Evolutionary conservation across 2,797 vertebrate species (phyloP).

Genomic region (Bucorvus abyssinicus): DNA sequence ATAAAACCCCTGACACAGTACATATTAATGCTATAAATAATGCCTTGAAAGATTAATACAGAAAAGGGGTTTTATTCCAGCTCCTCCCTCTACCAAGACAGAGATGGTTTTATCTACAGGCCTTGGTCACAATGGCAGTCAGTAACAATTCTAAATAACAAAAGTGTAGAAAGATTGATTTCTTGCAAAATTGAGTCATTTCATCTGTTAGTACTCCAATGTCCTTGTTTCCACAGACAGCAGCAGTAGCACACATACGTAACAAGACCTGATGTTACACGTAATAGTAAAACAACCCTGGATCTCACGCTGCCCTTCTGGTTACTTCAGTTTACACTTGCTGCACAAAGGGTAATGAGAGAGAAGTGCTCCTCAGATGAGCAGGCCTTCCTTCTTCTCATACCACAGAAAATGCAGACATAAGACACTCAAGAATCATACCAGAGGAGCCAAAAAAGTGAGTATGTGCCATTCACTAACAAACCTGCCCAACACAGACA

Average conservation of each 20-base stretch:
- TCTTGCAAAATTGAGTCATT: background rate
- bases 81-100: background rate
- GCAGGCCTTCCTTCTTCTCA: background rate
- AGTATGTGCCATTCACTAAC: fast-evolving
- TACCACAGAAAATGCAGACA: background rate
- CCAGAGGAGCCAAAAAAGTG: background rate
- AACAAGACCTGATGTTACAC: background rate
- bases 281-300: background rate
- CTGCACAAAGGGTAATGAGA: background rate
- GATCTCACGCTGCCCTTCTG: background rate
- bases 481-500: background rate
- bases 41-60: background rate
- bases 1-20: background rate
- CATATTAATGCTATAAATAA: background rate
- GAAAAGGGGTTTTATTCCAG: background rate
- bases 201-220: background rate
- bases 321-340: background rate
- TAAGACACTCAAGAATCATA: fast-evolving
- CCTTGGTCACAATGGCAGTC: background rate
- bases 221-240: background rate
- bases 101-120: background rate
- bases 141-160: background rate
- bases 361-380: background rate
- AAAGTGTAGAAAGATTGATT: background rate
- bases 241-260: background rate